Conservation (phyloP, 2,797 vertebrate genomes). For the Alcedo atthis region DNA sequence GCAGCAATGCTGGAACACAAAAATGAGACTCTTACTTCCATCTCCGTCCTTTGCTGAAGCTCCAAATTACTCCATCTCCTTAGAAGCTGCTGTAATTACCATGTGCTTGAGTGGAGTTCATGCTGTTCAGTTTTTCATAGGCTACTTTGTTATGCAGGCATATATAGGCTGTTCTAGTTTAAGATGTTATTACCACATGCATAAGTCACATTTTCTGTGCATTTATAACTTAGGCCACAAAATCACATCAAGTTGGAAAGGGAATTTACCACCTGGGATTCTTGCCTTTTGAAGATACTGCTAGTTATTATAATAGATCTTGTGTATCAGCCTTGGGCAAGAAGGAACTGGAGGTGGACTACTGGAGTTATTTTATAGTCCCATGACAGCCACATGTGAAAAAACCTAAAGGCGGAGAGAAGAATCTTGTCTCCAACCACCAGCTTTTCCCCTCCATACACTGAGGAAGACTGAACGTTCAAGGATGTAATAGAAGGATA, state of each 20-base stretch:
- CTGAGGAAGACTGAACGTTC: neutral
- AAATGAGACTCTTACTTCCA: neutral
- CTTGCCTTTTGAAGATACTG: neutral
- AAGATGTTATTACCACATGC: neutral
- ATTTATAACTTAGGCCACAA: slow-evolving; percentile 21
- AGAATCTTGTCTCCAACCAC: neutral
- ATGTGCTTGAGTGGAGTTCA: neutral
- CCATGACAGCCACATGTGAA: neutral
- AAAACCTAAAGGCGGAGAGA: neutral
- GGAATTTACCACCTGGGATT: slow-evolving; percentile 33
- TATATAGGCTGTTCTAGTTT: neutral
- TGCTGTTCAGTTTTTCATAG: slow-evolving; percentile 1
- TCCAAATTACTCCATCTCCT: neutral
- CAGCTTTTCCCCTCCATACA: neutral
- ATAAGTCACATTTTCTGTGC: slow-evolving; percentile 16
- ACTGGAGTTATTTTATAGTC: neutral
- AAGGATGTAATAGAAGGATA: neutral
- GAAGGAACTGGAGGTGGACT: neutral
- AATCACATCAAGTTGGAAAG: neutral
- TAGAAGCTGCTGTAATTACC: slow-evolving; percentile 15
- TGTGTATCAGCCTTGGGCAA: neutral
- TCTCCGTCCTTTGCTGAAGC: neutral
- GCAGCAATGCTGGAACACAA: neutral
- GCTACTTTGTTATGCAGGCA: slow-evolving; percentile 31
- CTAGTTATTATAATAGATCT: neutral